These are phyloP conservation scores for Sebastes elongatus DNA, from an alignment of 2,797 vertebrate species.

Conservation along the genomic window DNA sequence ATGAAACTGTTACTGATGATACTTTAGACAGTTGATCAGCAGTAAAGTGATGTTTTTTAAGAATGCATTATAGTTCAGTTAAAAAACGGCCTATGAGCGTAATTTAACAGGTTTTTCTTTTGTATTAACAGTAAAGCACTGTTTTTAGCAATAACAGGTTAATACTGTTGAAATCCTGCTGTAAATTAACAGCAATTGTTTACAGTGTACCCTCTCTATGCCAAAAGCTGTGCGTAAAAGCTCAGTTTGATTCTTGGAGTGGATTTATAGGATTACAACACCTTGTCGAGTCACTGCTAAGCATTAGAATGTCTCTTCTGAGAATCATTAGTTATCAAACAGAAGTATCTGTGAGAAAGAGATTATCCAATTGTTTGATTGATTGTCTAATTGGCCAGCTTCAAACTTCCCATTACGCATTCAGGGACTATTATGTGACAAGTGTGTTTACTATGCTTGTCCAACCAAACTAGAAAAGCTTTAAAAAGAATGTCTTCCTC, in stretches of 20 bases:
- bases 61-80: too few species aligned
- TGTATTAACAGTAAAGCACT: too few species aligned
- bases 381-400: neutral
- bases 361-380: neutral
- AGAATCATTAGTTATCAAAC: slow-evolving; percentile 18
- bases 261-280: slow-evolving; percentile 18
- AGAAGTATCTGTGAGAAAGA: neutral
- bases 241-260: neutral
- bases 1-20: too few species aligned
- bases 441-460: neutral
- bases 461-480: neutral
- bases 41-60: too few species aligned
- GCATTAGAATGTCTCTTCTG: neutral
- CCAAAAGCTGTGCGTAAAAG: slow-evolving; percentile 50
- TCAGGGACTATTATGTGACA: neutral
- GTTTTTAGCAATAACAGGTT: too few species aligned
- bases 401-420: slow-evolving; percentile 1
- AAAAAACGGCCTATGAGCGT: too few species aligned
- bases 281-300: neutral
- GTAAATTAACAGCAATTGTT: too few species aligned
- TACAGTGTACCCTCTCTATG: neutral
- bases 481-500: neutral
- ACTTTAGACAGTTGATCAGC: too few species aligned
- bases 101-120: too few species aligned
- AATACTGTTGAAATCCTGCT: too few species aligned